Base-by-base conservation (phyloP, 1,140 invertebrate species). In the Stegodyphus dumicola region DNA sequence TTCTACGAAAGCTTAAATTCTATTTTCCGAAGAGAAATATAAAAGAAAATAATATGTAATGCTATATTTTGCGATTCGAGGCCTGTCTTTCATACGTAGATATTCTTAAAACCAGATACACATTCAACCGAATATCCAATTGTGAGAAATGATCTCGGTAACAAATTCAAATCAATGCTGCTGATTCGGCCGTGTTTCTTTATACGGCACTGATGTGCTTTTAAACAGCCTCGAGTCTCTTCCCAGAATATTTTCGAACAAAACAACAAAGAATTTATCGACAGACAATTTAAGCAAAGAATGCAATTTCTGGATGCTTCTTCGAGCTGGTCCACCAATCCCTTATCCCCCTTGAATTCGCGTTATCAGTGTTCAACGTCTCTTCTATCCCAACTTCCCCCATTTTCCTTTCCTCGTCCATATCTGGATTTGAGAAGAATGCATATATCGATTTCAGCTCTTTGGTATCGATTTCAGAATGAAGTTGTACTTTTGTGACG, bases 161-260 rank as follows among this genome's bases (percentile, higher is more conserved):
- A 77, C 64, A 77, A 77, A 77, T 77, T 67, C 76, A 67, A 77
- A 77, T 77, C 56, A 77, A 77, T 77, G 76, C 76, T 11, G 48
- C 11, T 49, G 52, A 17, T 48, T 54, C 51, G 65, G 18, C 48
- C 67, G 15, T n/a, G 64, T 77, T 77, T 67, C 48, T 77, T 51
- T 15, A 67, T 49, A 54, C 33, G 7, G 54, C 18, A 0, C 67
- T 73, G 49, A 79, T 79, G 77, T 70, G 11, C 66, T 79, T 79
- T 79, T 79, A 79, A 79, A 79, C 33, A 77, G 76, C 76, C 76
- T 77, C 60, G 48, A 60, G 51, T 48, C 52, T 33, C 56, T 54
- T 79, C 65, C 52, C 65, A 69, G 65, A 79, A 54, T 70, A 77
- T 77, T 15, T 79, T 54, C 13, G 65, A 69, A 70, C 49, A 70